These are phyloP conservation scores for Petrocephalus microphthalmus DNA, from an alignment of 2,113 vertebrate species.

Conservation along the genomic window DNA sequence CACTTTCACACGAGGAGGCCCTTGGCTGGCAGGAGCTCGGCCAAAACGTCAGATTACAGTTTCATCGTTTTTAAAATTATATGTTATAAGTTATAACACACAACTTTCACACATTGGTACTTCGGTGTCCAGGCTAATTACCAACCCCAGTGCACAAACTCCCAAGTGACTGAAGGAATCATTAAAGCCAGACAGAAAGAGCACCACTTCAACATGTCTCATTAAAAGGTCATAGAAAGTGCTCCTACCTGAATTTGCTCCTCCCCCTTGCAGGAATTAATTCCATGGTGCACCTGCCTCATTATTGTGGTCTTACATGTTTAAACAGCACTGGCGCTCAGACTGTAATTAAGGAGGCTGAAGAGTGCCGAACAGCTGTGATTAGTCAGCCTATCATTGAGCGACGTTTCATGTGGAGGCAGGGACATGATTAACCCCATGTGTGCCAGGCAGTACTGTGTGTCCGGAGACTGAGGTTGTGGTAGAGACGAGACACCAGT, in stretches of 20 bases:
- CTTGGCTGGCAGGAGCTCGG: background rate
- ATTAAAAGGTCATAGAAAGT: background rate
- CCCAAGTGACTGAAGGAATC: background rate
- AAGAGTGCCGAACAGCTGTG: background rate
- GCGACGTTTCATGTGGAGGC: background rate
- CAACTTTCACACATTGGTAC: background rate
- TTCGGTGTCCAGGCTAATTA: background rate
- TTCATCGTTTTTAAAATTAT: background rate
- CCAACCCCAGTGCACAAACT: background rate
- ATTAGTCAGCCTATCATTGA: background rate
- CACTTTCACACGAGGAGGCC: too few relatives aligned
- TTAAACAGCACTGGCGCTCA: background rate
- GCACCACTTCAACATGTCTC: background rate
- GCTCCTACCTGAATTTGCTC: background rate
- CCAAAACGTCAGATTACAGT: background rate
- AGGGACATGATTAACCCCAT: background rate
- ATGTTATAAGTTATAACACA: background rate
- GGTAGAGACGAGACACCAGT: background rate
- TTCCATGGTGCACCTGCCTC: background rate
- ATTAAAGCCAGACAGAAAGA: background rate
- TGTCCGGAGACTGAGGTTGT: background rate
- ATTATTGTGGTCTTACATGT: background rate
- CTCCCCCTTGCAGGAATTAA: background rate
- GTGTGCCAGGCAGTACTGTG: background rate
- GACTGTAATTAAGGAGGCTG: background rate